Conservation (phyloP, 2,797 vertebrate species). For the Notamacropus eugenii region DNA sequence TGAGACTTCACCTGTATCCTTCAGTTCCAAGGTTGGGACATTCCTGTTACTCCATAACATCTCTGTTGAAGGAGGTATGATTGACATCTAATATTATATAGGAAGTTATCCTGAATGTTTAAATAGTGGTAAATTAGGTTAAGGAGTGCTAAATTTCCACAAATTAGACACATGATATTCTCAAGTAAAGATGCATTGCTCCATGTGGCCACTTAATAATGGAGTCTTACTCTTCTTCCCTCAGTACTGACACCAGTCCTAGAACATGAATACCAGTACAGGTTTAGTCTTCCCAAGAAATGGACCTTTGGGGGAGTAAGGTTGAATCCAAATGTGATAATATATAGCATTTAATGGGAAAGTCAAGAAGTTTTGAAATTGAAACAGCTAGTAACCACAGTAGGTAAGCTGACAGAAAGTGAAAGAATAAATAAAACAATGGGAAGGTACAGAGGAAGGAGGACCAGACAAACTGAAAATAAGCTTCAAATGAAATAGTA, state of each 20-base stretch:
- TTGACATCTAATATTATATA: background rate
- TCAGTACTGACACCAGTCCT: background rate
- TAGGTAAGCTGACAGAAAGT: constrained; percentile 22
- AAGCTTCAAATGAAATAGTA: constrained; percentile 31
- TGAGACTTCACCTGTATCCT: background rate
- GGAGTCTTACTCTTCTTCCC: background rate
- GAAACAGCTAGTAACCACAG: constrained; percentile 24
- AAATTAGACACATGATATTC: background rate
- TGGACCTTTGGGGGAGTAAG: background rate
- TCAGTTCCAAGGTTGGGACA: background rate
- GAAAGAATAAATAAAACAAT: background rate
- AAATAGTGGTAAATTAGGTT: background rate
- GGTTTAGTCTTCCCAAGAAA: background rate
- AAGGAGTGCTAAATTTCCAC: background rate
- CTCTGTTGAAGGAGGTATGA: constrained; percentile 1
- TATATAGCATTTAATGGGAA: background rate
- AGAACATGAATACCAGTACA: background rate
- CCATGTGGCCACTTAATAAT: background rate
- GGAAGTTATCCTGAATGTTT: constrained; percentile 15
- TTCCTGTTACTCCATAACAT: background rate
- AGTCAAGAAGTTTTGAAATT: constrained; percentile 38
- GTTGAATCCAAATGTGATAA: background rate
- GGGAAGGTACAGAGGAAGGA: background rate
- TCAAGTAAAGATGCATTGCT: background rate
- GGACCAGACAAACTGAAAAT: constrained; percentile 40